These are phyloP conservation scores for Anniella stebbinsi DNA, from an alignment of 2,797 vertebrate genomes.

Conservation along the genomic window DNA sequence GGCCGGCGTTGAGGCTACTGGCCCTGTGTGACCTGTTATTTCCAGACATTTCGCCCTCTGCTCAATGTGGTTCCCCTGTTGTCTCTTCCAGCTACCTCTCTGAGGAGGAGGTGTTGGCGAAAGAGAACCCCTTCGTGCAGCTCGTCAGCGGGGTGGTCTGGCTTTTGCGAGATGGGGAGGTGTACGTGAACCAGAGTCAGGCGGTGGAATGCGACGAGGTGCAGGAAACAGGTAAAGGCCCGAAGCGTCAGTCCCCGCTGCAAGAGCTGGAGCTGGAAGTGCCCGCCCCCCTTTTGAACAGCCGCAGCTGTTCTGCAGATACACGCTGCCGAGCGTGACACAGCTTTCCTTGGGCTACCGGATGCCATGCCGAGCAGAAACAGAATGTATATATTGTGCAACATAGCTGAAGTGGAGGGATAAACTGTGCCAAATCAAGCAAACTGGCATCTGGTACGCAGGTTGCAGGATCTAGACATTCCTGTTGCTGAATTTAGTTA, in stretches of 20 bases:
- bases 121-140: conserved; percentile 91
- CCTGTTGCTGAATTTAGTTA: neutral
- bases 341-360: neutral
- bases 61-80: neutral
- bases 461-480: neutral
- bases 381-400: neutral
- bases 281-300: neutral
- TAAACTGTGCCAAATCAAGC: neutral
- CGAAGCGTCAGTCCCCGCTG: neutral
- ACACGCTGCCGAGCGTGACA: too few species aligned
- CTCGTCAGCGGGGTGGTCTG: conserved; percentile 93
- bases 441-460: neutral
- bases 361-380: neutral
- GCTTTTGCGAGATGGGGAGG: conserved; percentile 88
- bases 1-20: too few species aligned
- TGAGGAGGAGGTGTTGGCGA: conserved; percentile 86
- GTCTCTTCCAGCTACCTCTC: conserved; percentile 89
- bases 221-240: conserved; percentile 87
- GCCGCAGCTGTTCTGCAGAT: neutral
- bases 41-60: too few species aligned
- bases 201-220: conserved; percentile 83
- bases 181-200: conserved; percentile 89
- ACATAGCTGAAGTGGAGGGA: too few species aligned
- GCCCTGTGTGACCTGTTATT: neutral
- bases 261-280: neutral